Evolutionary conservation across 92 coral and sea anemone species (phyloP), one percentile per base, ranked within the genome.

Genomic region (Palythoa caribaeorum): DNA sequence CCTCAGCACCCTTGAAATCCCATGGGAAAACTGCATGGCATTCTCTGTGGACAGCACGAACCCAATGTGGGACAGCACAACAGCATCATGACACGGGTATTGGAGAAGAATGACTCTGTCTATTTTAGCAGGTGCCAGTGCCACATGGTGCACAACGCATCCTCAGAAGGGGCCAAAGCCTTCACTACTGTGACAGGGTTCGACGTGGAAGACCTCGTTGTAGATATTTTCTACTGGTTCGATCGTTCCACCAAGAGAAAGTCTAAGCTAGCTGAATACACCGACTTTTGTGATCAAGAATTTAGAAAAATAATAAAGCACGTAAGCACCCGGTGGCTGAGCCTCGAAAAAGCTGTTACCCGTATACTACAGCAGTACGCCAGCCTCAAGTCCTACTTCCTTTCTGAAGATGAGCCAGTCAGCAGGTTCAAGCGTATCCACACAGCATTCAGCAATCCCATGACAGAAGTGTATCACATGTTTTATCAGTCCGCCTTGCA

Each of bases 271-370:
- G 92, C 86, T 47, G 90, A 88, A 65, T 88, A 93, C 76, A 70
- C 92, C n/a, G 88, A 93, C 40, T 91, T 93, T 79, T 91, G 92
- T 54, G 92, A 91, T 68, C 93, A 93, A 81, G 94, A 88, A 66
- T 93, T 87, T 76, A 53, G 92, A 5, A 87, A 93, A 74, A 87
- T 93, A 38, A 50, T 90, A 53, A 90, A 92, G 76, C 91, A 90
- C 79, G 95, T 84, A 70, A 89, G 87, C 79, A 90, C 90, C 17
- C 53, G 95, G 78, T 90, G 93, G 93, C 92, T 93, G 37, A 90
- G 95, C 87, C 80, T 88, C 3, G 92, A 88, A 89, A 88, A 79
- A 73, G 89, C 66, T 10, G 66, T 59, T 59, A 59, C 66, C 66
- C 66, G 66, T 59, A 59, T 59, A 59, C 66, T 59, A 59, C 66